Evolutionary conservation across 2,113 vertebrate genomes (phyloP), one percentile per base, ranked within the genome.

Genomic region (Oryzias woworae): DNA sequence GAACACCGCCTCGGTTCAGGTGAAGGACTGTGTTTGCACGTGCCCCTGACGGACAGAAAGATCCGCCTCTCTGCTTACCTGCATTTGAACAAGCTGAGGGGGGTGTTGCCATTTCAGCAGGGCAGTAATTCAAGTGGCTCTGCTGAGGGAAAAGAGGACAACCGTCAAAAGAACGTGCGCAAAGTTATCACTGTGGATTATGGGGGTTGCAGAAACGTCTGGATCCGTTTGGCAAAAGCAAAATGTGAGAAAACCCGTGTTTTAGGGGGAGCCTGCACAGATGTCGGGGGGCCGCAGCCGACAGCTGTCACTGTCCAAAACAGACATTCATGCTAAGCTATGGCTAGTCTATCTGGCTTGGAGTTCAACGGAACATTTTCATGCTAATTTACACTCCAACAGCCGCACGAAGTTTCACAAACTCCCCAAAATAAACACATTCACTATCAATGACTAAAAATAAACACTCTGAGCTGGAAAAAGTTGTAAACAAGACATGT

Each of bases 241-340:
- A 5, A 28, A 1, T 17, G 18, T 3, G 8, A 20, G 62, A 3
- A 56, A 52, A 52, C 73, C 52, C 48, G 62, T 26, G 44, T 49
- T 56, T 51, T 59, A 53, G 48, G 55, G 82, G 84, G 84, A 81
- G 85, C 80, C 14, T 13, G n/a, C 70, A 72, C 66, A 70, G 57
- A 76, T 83, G 80, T 62, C 69, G 82, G 15, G 68, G 75, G 52
- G 71, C 77, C 55, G 64, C 53, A 79, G 66, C 55, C 66, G 28
- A 24, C 85, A 87, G 85, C 83, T 87, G 87, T 89, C 87, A 89
- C 84, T 78, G 71, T 77, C 66, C 84, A 84, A 84, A 87, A 90
- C 80, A 89, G 31, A 77, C 82, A 66, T 48, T 55, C 79, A 62
- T 23, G 82, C 87, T 83, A 86, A 41, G 85, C 87, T 89, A 90